Conservation (phyloP, 1,140 invertebrate species). For the Drosophila melanica region DNA sequence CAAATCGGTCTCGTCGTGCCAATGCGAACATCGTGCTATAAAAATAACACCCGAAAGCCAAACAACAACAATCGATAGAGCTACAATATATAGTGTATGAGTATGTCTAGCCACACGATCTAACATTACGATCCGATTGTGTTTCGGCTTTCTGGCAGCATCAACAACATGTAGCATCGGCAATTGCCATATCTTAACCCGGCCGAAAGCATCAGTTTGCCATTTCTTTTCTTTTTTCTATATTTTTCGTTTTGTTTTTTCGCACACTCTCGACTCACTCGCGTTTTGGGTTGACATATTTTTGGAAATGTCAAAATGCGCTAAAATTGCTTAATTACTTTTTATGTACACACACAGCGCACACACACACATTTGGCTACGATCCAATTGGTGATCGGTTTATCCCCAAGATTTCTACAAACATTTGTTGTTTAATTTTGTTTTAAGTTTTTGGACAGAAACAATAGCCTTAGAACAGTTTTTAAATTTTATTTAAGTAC, state of each 20-base stretch:
- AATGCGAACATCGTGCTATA: slow-evolving; percentile 53
- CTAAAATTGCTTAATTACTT: slow-evolving; percentile 79
- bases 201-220: slow-evolving; percentile 68
- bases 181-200: slow-evolving; percentile 46
- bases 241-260: slow-evolving; percentile 44
- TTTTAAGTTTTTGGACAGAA: background rate
- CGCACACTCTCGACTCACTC: slow-evolving; percentile 47
- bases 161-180: background rate
- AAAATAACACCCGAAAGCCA: slow-evolving; percentile 61
- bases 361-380: slow-evolving; percentile 47
- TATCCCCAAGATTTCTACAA: slow-evolving; percentile 19
- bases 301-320: slow-evolving; percentile 79
- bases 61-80: slow-evolving; percentile 22
- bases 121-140: slow-evolving; percentile 40
- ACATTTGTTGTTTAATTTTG: slow-evolving; percentile 8
- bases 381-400: slow-evolving; percentile 41
- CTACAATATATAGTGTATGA: slow-evolving; percentile 13
- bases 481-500: too few species aligned
- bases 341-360: slow-evolving; percentile 43
- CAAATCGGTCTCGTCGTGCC: slow-evolving; percentile 44
- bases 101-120: slow-evolving; percentile 34
- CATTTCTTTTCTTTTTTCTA: slow-evolving; percentile 47
- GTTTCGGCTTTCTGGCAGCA: slow-evolving; percentile 67
- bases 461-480: too few species aligned
- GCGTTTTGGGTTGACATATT: slow-evolving; percentile 71